phyloP scores from a whole-genome alignment of 1,140 invertebrate genomes.

The Ladona fulva region DNA sequence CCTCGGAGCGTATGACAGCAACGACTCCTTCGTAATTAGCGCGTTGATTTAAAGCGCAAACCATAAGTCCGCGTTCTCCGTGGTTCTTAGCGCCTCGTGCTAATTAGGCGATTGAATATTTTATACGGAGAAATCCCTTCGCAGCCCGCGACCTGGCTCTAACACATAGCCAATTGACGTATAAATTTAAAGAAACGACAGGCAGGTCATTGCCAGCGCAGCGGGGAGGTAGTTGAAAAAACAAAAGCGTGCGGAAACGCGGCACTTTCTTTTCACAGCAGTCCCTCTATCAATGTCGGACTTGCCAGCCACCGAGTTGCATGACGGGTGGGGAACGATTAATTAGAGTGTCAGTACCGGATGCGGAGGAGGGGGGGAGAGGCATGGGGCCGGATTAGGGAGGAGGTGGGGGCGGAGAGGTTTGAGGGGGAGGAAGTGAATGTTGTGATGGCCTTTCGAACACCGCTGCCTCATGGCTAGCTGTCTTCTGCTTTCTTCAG shows the following conservation, averaged over 20 bases:
- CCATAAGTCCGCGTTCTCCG: too few relatives aligned
- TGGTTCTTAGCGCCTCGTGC: background rate
- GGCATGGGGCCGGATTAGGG: background rate
- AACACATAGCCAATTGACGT: background rate
- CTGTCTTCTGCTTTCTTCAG: too few relatives aligned
- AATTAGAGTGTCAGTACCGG: background rate
- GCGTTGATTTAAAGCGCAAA: too few relatives aligned
- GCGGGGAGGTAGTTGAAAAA: background rate
- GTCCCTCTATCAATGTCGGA: slow-evolving; percentile 2
- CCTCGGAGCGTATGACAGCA: too few relatives aligned
- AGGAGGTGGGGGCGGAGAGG: background rate
- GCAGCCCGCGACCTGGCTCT: background rate
- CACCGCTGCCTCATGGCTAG: background rate
- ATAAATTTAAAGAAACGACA: background rate
- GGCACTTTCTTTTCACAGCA: slow-evolving; percentile 3
- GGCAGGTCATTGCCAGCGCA: background rate
- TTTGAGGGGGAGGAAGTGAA: background rate
- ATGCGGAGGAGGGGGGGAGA: background rate
- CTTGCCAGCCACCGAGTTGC: slow-evolving; percentile 5
- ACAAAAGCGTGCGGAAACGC: background rate
- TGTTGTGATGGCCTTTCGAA: background rate
- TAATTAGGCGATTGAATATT: background rate
- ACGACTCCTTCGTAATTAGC: too few relatives aligned
- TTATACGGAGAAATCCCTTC: background rate
- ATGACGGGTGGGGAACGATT: slow-evolving; percentile 2